A percentile compares a stretch with the other conserved stretches of the same genome.
These are phyloP conservation scores for Kryphioiulus occultus DNA, from an alignment of 2,888 invertebrate genomes.

Conservation along the genomic window DNA sequence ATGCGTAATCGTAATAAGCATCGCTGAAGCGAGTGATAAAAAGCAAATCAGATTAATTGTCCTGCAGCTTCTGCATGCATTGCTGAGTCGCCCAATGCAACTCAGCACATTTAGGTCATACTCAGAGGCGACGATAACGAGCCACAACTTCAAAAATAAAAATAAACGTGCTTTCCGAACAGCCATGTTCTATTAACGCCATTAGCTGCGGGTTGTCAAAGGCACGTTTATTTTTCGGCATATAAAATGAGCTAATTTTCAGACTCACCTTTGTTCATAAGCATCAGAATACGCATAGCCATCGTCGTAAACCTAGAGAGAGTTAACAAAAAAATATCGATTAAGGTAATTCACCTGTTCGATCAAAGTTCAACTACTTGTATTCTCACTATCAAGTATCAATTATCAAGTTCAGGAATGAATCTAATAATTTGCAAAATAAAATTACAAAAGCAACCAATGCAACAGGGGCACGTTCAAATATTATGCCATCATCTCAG, in stretches of 20 bases:
- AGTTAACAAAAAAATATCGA: neutral
- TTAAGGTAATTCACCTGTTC: too few relatives aligned
- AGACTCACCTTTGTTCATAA: slow-evolving; percentile 47
- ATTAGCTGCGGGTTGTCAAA: too few relatives aligned
- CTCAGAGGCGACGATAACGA: neutral
- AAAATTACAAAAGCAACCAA: too few relatives aligned
- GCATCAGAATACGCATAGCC: slow-evolving; percentile 47
- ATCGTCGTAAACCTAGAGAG: slow-evolving; percentile 47
- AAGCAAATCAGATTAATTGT: slow-evolving; percentile 28
- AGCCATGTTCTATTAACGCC: neutral
- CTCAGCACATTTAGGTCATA: neutral
- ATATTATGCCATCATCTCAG: too few relatives aligned
- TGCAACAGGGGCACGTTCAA: too few relatives aligned
- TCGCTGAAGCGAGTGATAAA: slow-evolving; percentile 44
- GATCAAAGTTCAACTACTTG: too few relatives aligned
- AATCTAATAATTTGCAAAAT: too few relatives aligned
- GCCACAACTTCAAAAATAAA: neutral
- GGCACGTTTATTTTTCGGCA: neutral
- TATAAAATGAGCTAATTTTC: neutral
- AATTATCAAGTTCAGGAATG: too few relatives aligned
- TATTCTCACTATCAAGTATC: too few relatives aligned
- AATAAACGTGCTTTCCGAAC: neutral
- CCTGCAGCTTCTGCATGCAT: neutral
- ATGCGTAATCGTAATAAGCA: slow-evolving; percentile 47
- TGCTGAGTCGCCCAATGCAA: neutral